Evolutionary conservation across 2,797 vertebrate species (phyloP).

Genomic region (Hoplostethus atlanticus): DNA sequence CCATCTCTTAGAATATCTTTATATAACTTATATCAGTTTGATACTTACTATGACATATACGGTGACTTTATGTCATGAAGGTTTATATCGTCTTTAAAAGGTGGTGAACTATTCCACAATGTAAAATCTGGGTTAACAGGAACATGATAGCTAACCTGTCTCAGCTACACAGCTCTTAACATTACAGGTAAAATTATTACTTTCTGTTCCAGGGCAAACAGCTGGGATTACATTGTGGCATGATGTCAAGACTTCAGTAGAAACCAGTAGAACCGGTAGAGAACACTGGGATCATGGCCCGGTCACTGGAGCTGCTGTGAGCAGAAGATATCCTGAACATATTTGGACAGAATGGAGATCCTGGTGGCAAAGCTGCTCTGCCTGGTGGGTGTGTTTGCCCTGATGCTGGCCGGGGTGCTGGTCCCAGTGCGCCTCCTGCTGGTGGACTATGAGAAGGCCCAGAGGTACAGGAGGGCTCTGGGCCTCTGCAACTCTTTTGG

Average conservation of each 20-base stretch:
- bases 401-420: slow-evolving; percentile 91
- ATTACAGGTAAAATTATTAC: not conserved
- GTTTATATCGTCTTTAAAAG: too few species aligned
- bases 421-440: slow-evolving; percentile 89
- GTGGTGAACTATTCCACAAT: too few species aligned
- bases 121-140: not conserved
- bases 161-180: too few species aligned
- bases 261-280: not conserved
- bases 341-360: slow-evolving; percentile 81
- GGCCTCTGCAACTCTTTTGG: slow-evolving; percentile 91
- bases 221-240: not conserved
- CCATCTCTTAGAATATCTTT: too few species aligned
- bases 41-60: too few species aligned
- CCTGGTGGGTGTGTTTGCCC: slow-evolving; percentile 86
- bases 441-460: slow-evolving; percentile 85
- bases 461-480: slow-evolving; percentile 82
- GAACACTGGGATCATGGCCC: slow-evolving; percentile 13
- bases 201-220: slow-evolving; percentile 5
- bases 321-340: not conserved
- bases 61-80: too few species aligned
- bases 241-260: not conserved
- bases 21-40: too few species aligned
- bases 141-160: too few species aligned
- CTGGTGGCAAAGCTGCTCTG: slow-evolving; percentile 89
- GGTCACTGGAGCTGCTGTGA: slow-evolving; percentile 1